Evolutionary conservation across 92 coral and sea anemone genomes (phyloP), one percentile per base, ranked within the genome.

Genomic region (Palythoa grandiflora): DNA sequence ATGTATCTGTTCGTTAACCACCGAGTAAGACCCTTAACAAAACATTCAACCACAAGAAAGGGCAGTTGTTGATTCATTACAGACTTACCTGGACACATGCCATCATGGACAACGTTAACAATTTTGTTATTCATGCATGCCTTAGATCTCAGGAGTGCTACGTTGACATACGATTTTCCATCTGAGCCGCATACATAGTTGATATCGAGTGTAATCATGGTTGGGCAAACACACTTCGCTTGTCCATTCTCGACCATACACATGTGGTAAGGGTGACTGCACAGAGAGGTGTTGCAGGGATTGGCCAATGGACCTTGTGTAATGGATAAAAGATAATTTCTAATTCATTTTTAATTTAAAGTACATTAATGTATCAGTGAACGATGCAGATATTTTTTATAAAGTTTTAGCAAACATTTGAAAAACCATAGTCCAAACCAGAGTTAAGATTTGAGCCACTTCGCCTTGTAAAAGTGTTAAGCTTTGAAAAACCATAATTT

Each of bases 181-280:
- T 97, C 98, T 4, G 98, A 95, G 28, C 97, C 99, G 84, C 99
- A 97, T 1, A 97, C 97, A 38, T 96, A 98, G 15, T 71, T 75
- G 76, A 68, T 73, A 38, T 75, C 38, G 1, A 14, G 44, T 19
- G 96, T 89, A 47, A 95, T 91, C 66, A 77, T 19, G 16, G 20
- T 14, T 8, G 98, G 96, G 73, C 99, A 97, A 28, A 88, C 94
- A 91, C 99, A 97, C 44, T 89, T 78, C 4, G 93, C 94, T 55
- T 80, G 61, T 72, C 97, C 96, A 65, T 89, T 20, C 0, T 77
- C 52, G 17, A 88, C 96, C 8, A n/a, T 16, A 50, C 98, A 95
- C 28, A 50, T 50, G 17, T 84, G 93, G 54, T 93, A 91, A 28
- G 86, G 86, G 71, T 85, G 89, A 38, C 89, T 74, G 48, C 98